Percentiles rank a stretch among this genome's conserved stretches.
These are phyloP conservation scores for Hemiscyllium ocellatum DNA, from an alignment of 2,113 vertebrate species.

Conservation along the genomic window DNA sequence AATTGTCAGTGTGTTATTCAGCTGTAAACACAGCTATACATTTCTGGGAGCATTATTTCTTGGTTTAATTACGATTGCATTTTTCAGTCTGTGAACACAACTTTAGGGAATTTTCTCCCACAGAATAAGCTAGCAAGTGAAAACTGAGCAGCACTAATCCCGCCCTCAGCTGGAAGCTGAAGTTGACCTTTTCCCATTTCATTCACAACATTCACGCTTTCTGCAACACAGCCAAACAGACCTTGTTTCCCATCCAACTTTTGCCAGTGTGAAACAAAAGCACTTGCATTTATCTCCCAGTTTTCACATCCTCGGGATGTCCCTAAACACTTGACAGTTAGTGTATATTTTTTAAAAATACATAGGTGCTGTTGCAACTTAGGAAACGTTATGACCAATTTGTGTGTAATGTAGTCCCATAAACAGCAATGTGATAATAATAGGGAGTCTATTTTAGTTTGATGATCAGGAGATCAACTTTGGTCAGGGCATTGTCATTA, in stretches of 20 bases:
- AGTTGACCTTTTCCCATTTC: background rate
- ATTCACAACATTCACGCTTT: background rate
- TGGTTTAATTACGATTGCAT: background rate
- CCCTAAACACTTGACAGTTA: background rate
- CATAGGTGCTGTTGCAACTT: background rate
- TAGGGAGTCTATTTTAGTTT: background rate
- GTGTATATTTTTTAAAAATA: background rate
- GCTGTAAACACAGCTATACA: background rate
- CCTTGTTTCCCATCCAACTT: background rate
- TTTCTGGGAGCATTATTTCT: background rate
- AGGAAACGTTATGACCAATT: background rate
- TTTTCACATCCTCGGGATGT: background rate
- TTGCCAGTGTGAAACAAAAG: background rate
- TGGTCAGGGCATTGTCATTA: background rate
- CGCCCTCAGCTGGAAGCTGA: background rate
- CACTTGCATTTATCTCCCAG: too few species aligned
- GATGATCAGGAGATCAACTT: background rate
- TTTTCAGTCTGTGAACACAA: constrained; percentile 3
- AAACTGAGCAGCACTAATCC: background rate
- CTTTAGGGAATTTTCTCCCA: constrained; percentile 19
- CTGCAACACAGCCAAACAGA: background rate
- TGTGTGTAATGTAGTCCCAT: background rate
- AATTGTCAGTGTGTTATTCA: background rate
- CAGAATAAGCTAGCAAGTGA: background rate
- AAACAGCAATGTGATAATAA: background rate